Conservation (phyloP, 37 sponge, comb jelly and placozoan genomes). For the Corticium candelabrum region DNA sequence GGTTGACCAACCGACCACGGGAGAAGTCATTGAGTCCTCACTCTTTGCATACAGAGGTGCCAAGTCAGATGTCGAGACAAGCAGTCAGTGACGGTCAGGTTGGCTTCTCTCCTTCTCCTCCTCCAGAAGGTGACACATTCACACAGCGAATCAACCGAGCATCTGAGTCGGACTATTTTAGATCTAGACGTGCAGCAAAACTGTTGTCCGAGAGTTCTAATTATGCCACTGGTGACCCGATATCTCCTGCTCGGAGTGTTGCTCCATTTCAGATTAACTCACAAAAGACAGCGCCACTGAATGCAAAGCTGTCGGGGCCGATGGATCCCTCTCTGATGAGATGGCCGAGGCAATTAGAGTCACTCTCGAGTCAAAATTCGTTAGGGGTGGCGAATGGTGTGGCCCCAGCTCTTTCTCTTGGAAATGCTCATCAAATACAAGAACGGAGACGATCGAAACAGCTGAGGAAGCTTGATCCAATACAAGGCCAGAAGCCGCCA, state of each 20-base stretch:
- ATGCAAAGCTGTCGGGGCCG: background rate
- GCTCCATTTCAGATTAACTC: background rate
- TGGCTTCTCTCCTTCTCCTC: background rate
- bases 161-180: conserved; percentile 60
- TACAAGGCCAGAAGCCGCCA: background rate
- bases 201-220: conserved; percentile 25
- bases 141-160: conserved; percentile 10
- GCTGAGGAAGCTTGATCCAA: background rate
- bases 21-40: conserved; percentile 7
- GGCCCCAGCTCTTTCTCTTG: too few species aligned
- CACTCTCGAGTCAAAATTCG: background rate
- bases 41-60: too few species aligned
- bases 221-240: background rate
- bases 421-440: background rate
- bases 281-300: background rate
- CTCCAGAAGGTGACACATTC: background rate
- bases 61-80: too few species aligned
- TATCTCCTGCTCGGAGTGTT: background rate
- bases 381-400: too few species aligned
- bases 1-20: background rate
- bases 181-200: conserved; percentile 57
- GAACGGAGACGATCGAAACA: background rate
- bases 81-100: too few species aligned
- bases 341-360: background rate
- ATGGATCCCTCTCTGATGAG: background rate